These are phyloP conservation scores for Forbesichthys papilliferus DNA, from an alignment of 2,113 vertebrate species.

Conservation along the genomic window DNA sequence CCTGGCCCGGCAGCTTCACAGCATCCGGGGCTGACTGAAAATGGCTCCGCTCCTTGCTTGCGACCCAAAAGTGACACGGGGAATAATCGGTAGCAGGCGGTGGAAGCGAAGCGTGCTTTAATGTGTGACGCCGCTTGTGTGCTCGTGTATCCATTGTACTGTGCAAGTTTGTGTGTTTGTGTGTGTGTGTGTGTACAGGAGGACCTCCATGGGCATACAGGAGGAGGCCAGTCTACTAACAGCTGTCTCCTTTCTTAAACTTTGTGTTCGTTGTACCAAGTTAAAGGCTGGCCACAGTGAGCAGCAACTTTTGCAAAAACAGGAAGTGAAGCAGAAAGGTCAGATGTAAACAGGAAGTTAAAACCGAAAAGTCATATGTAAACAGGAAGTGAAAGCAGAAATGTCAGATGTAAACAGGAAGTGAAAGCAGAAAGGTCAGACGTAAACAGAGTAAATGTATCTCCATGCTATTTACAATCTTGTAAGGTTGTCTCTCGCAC, in stretches of 20 bases:
- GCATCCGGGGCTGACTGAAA: no score
- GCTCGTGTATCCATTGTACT: constrained; percentile 3
- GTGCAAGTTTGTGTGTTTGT: constrained; percentile 1
- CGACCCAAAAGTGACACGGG: constrained; percentile 55
- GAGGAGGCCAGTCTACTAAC: constrained; percentile 36
- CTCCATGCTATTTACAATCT: no score
- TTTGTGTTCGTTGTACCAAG: constrained; percentile 60
- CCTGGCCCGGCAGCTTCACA: no score
- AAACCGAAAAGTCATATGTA: no score
- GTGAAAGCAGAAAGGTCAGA: constrained; percentile 37
- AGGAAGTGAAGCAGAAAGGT: no score
- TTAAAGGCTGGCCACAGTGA: constrained; percentile 41
- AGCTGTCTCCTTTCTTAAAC: constrained; percentile 53
- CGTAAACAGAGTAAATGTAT: constrained; percentile 10
- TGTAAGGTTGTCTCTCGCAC: no score
- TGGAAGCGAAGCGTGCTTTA: constrained; percentile 40
- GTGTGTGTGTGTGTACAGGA: background rate
- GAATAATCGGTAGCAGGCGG: constrained; percentile 49
- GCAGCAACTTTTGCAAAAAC: background rate
- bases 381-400: no score
- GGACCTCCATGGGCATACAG: constrained; percentile 16
- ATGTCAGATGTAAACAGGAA: constrained; percentile 11
- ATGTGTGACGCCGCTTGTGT: constrained; percentile 48
- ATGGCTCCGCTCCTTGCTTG: background rate
- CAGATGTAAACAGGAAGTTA: no score